Evolutionary conservation across 2,113 vertebrate species (phyloP).

Genomic region (Tinamus guttatus): DNA sequence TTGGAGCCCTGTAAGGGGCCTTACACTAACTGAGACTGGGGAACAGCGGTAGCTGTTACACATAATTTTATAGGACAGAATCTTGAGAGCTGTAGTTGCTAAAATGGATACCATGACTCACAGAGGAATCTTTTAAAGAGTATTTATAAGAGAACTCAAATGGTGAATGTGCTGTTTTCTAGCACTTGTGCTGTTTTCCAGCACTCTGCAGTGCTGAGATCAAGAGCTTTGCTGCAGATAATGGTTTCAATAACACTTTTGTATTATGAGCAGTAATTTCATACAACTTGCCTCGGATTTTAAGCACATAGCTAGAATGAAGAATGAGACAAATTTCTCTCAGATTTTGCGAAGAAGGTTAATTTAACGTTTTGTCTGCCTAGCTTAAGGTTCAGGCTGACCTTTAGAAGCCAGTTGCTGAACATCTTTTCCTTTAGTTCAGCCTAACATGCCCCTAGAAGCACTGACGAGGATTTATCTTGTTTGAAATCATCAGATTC

Average conservation of each 20-base stretch:
- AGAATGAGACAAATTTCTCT: background rate
- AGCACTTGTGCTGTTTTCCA: background rate
- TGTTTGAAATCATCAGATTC: background rate
- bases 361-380: background rate
- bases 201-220: background rate
- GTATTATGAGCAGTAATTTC: background rate
- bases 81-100: conserved; percentile 24
- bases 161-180: background rate
- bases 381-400: background rate
- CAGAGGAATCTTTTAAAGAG: background rate
- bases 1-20: background rate
- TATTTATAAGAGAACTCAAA: background rate
- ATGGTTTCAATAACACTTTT: conserved; percentile 14
- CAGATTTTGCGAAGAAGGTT: background rate
- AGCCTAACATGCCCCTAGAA: background rate
- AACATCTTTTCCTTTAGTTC: background rate
- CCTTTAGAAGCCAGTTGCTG: background rate
- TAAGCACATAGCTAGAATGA: background rate
- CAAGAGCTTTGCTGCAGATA: background rate
- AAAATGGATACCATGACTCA: conserved; percentile 34
- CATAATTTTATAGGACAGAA: conserved; percentile 16
- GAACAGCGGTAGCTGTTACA: background rate
- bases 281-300: background rate
- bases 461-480: background rate
- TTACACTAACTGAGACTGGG: background rate